These are phyloP conservation scores for Stenotaenia linearis DNA, from an alignment of 2,888 invertebrate species.

Conservation along the genomic window DNA sequence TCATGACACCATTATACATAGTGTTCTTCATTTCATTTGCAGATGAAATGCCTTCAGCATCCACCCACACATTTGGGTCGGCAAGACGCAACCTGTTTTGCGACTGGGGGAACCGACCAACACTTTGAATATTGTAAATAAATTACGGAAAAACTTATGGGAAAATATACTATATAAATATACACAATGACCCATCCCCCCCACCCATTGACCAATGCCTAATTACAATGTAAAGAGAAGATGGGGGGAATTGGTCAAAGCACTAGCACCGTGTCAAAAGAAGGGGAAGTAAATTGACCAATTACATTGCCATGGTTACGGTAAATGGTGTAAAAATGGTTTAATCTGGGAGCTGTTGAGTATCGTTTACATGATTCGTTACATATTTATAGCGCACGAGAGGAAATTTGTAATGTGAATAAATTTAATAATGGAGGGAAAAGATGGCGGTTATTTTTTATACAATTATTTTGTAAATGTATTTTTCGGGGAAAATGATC, in stretches of 20 bases:
- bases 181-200: background rate
- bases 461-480: too few relatives aligned
- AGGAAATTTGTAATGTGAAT: background rate
- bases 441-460: too few relatives aligned
- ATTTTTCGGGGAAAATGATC: too few relatives aligned
- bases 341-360: background rate
- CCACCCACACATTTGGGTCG: slow-evolving; percentile 20
- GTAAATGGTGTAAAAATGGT: slow-evolving; percentile 6
- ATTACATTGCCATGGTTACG: slow-evolving; percentile 8
- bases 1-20: slow-evolving; percentile 24
- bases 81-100: slow-evolving; percentile 1
- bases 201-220: background rate
- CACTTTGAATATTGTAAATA: background rate
- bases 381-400: background rate
- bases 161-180: background rate
- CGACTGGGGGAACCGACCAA: background rate
- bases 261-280: background rate
- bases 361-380: background rate
- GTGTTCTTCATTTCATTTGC: slow-evolving; percentile 29
- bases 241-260: background rate
- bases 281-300: slow-evolving; percentile 17
- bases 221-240: background rate
- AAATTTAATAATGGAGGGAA: too few relatives aligned
- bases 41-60: slow-evolving; percentile 28
- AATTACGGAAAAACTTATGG: background rate